Base-by-base conservation (phyloP, 2,888 invertebrate genomes). In the Coenonympha arcania region DNA sequence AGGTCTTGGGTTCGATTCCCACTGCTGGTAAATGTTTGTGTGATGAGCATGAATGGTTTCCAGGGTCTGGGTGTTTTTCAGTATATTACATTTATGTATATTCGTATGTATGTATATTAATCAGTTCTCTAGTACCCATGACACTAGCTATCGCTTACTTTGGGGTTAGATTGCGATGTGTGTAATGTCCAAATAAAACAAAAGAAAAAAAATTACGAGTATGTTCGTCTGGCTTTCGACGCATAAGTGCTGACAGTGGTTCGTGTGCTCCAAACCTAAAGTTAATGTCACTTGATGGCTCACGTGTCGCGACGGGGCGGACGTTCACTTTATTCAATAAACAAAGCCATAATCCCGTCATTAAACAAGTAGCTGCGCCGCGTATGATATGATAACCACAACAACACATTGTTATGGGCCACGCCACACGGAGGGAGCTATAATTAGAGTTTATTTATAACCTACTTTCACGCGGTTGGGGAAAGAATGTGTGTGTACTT, bases 301-400 rank as follows among this genome's bases (percentile, higher is more conserved):
- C 36, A 36, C 36, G 20, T 36, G 19, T 9, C 30, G n/a, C 18
- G n/a, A 5, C 19, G 4, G 19, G 19, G 36, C 36, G 36, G 36
- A 36, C 11, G 20, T 36, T 36, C 36, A 36, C 36, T 36, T 36
- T 20, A 20, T 20, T 20, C 36, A 36, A 36, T 36, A 36, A 36
- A 36, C 36, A 20, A 19, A 6, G 6, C 36, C 36, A 36, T 36
- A 11, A 36, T 36, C 11, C 36, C 20, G 20, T 11, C 36, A 36
- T 36, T 20, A 36, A 6, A 13, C 20, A 11, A 20, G 3, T 34
- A 18, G 18, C n/a, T n/a, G n/a, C n/a, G n/a, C n/a, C n/a, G n/a
- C n/a, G n/a, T 15, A n/a, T 18, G n/a, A 9, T 6, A n/a, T n/a
- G 18, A 34, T 34, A 3, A 34, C 34, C 18, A 19, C 18, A 19